Evolutionary conservation across 1,140 invertebrate species (phyloP).

Genomic region (Lamellibrachia luymesi): DNA sequence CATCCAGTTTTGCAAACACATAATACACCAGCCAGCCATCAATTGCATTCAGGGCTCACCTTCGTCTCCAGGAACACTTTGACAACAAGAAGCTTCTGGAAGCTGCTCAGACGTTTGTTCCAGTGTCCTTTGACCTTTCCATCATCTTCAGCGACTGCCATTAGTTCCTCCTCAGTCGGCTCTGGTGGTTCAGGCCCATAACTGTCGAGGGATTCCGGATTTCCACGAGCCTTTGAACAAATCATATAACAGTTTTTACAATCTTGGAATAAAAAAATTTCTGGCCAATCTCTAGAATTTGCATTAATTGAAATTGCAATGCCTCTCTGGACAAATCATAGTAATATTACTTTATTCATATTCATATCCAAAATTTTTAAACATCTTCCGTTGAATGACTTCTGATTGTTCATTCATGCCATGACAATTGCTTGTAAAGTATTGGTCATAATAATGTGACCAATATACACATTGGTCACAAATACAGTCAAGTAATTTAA

Average conservation of each 20-base stretch:
- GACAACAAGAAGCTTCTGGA: conserved; percentile 57
- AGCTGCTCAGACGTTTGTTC: conserved; percentile 49
- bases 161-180: conserved; percentile 33
- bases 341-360: not conserved
- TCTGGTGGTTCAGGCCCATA: conserved; percentile 46
- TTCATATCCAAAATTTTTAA: too few species aligned
- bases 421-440: too few species aligned
- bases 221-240: conserved; percentile 35
- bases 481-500: too few species aligned
- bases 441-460: too few species aligned
- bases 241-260: not conserved
- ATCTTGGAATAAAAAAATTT: not conserved
- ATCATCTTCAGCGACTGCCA: conserved; percentile 30
- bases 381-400: too few species aligned
- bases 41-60: conserved; percentile 30
- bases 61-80: conserved; percentile 53
- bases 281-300: not conserved
- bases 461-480: too few species aligned
- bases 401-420: too few species aligned
- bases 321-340: too few species aligned
- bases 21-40: not conserved
- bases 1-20: not conserved
- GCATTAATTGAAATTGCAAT: not conserved
- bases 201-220: conserved; percentile 39
- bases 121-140: conserved; percentile 48